These are phyloP conservation scores for Idris sp. DNA, from an alignment of 1,140 invertebrate species.

Conservation along the genomic window DNA sequence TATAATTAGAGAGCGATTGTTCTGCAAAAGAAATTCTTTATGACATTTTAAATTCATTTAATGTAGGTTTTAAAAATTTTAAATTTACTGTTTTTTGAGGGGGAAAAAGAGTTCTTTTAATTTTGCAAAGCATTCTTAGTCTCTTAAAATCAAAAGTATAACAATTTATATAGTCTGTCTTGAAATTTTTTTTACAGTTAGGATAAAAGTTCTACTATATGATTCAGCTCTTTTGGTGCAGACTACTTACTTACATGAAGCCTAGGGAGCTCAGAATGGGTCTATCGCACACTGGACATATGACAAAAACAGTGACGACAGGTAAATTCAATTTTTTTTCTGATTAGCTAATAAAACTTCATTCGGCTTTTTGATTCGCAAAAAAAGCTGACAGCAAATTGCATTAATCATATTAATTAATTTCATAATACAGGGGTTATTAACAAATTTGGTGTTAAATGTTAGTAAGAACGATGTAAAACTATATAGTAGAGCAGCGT, in stretches of 20 bases:
- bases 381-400: constrained; percentile 39
- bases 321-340: constrained; percentile 53
- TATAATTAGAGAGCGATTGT: too few species aligned
- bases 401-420: constrained; percentile 57
- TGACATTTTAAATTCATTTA: too few species aligned
- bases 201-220: too few species aligned
- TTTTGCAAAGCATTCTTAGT: too few species aligned
- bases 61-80: too few species aligned
- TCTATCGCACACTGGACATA: constrained; percentile 77
- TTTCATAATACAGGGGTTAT: constrained; percentile 37
- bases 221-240: constrained; percentile 7
- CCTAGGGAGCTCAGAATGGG: constrained; percentile 75
- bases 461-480: constrained; percentile 62
- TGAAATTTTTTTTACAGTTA: too few species aligned
- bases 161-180: too few species aligned
- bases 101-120: too few species aligned
- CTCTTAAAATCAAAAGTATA: too few species aligned
- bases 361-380: constrained; percentile 31
- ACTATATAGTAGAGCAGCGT: too few species aligned
- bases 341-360: constrained; percentile 43
- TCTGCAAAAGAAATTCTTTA: too few species aligned
- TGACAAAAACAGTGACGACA: constrained; percentile 61
- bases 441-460: constrained; percentile 64
- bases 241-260: constrained; percentile 72
- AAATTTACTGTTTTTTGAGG: too few species aligned